These are phyloP conservation scores for Lutraria rhynchaena DNA, from an alignment of 1,140 invertebrate genomes.

Conservation along the genomic window DNA sequence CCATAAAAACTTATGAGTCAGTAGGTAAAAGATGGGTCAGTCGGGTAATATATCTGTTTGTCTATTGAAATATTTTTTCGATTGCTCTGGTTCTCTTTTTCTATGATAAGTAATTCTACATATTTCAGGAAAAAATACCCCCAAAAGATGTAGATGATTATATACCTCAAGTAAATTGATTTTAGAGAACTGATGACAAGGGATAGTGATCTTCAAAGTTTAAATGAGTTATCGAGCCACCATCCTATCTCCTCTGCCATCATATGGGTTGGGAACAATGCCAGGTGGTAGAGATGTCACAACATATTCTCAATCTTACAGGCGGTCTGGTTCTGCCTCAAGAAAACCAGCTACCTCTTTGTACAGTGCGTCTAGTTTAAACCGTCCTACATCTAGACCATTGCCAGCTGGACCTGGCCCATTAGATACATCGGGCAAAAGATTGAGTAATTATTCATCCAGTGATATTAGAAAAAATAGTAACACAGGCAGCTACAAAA, in stretches of 20 bases:
- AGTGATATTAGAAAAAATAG: slow-evolving; percentile 42
- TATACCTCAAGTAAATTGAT: background rate
- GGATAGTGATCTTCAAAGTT: background rate
- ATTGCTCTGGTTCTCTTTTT: background rate
- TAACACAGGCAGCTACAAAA: slow-evolving; percentile 41
- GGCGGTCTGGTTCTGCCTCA: slow-evolving; percentile 10
- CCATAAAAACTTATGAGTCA: too few species aligned
- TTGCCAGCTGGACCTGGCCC: slow-evolving; percentile 75
- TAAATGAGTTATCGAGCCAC: slow-evolving; percentile 51
- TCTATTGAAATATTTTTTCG: background rate
- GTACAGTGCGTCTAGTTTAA: background rate
- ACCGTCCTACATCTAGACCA: slow-evolving; percentile 54
- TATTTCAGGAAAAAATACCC: background rate
- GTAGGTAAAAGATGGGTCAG: too few species aligned
- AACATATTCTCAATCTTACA: slow-evolving; percentile 16
- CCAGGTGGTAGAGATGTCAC: slow-evolving; percentile 35
- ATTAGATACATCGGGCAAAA: slow-evolving; percentile 68
- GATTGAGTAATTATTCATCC: slow-evolving; percentile 57
- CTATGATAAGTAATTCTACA: background rate
- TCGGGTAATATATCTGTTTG: slow-evolving; percentile 8
- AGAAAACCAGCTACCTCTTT: slow-evolving; percentile 2
- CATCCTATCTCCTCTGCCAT: slow-evolving; percentile 10
- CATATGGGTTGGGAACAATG: slow-evolving; percentile 50
- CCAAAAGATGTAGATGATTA: background rate
- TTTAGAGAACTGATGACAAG: background rate